Base-by-base conservation (phyloP, 2,797 vertebrate species). In the Semotilus atromaculatus region DNA sequence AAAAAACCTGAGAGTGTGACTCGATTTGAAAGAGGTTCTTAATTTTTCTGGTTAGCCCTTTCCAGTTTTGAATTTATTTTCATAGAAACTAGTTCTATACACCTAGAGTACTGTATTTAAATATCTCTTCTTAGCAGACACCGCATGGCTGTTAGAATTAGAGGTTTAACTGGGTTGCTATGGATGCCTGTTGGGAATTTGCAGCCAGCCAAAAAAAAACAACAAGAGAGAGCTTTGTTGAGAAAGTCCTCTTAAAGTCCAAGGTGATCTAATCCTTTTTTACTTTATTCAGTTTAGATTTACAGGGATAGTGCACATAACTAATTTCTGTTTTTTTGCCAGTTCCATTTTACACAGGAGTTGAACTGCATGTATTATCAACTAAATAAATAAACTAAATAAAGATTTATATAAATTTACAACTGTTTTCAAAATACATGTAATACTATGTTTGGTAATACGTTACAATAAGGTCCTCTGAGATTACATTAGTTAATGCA, bases 161-260 rank as follows among this genome's bases (percentile, higher is more conserved):
- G 16, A 21, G 5, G 31, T n/a, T 81, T 86, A 78, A 72, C 71
- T 40, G 3, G 71, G 90, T 93, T 87, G 62, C 90, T 82, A 86
- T 76, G 87, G 87, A 83, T 66, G 91, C 79, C 76, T 80, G 70
- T 89, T 85, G 89, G 86, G 91, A 88, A 88, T 80, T 67, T 78
- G 36, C 75, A 76, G 34, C 10, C 72, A 64, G 72, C 23, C 26
- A 77, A 34, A 26, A 77, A 64, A 80, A 85, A n/a, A n/a, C n/a
- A n/a, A n/a, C 34, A 64, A 77, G 19, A 29, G 36, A 60, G 43
- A 36, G 40, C 21, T 48, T 7, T 79, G 68, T n/a, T 29, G 23
- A 45, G 58, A 73, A 70, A 9, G 58, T 70, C 45, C 34, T 43
- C 73, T 70, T 26, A 13, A 75, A 43, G 43, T 48, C 36, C 34